A percentile compares a stretch with the other conserved stretches of the same genome.
These are phyloP conservation scores for Tetraodon nigroviridis DNA, from an alignment of 2,113 vertebrate genomes.

Conservation along the genomic window DNA sequence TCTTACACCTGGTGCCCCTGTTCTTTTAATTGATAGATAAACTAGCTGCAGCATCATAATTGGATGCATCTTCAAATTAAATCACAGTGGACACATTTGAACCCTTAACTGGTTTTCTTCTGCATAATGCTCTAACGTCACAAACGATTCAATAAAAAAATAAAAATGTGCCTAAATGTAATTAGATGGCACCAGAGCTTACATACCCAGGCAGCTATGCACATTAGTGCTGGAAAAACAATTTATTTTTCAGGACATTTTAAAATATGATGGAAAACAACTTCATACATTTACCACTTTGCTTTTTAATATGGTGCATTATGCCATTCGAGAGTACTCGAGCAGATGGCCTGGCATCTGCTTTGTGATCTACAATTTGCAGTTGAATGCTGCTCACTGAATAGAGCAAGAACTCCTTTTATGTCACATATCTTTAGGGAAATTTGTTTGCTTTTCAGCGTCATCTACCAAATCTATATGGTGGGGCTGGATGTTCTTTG, in stretches of 20 bases:
- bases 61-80: too few species aligned
- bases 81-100: constrained; percentile 1
- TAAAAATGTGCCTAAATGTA: constrained; percentile 20
- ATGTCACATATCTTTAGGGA: constrained; percentile 48
- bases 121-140: constrained; percentile 15
- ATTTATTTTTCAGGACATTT: constrained; percentile 30
- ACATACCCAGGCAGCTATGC: constrained; percentile 6
- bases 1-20: too few species aligned
- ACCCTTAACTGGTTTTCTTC: constrained; percentile 11
- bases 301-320: constrained; percentile 43
- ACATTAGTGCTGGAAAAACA: not conserved
- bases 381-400: constrained; percentile 62
- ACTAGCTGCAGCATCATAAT: too few species aligned
- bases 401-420: constrained; percentile 54
- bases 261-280: constrained; percentile 47
- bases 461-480: constrained; percentile 40
- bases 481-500: constrained; percentile 25
- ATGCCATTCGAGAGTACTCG: constrained; percentile 62
- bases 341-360: constrained; percentile 73
- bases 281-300: constrained; percentile 56
- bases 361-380: constrained; percentile 68
- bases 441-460: constrained; percentile 42
- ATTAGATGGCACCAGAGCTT: constrained; percentile 21
- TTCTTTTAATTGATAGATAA: too few species aligned
- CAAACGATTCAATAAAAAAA: constrained; percentile 4